Conservation (phyloP, 2,888 invertebrate species). For the Acleris holmiana region DNA sequence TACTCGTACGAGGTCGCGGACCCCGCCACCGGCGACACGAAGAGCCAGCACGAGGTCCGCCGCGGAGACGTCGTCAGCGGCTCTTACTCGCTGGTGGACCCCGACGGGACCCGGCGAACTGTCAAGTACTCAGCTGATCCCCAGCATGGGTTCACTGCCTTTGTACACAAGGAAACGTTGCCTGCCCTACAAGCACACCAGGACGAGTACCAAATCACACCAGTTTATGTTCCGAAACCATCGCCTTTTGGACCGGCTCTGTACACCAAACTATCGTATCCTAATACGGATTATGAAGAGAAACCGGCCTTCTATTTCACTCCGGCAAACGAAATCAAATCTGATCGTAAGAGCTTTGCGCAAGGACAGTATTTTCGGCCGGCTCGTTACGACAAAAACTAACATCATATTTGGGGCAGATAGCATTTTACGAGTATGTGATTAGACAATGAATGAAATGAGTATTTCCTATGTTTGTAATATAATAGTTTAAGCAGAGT, state of each 20-base stretch:
- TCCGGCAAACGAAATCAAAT: constrained; percentile 56
- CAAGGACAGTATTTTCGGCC: constrained; percentile 66
- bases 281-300: constrained; percentile 40
- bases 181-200: constrained; percentile 31
- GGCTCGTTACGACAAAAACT: constrained; percentile 28
- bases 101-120: constrained; percentile 73
- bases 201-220: constrained; percentile 24
- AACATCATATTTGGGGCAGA: constrained; percentile 3
- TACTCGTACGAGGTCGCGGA: constrained; percentile 81
- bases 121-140: constrained; percentile 81
- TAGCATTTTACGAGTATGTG: not conserved
- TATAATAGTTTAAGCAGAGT: not conserved
- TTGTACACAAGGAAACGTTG: constrained; percentile 71
- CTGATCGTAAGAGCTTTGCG: constrained; percentile 44
- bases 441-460: not conserved
- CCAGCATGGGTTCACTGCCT: constrained; percentile 80
- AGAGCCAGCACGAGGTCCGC: constrained; percentile 71
- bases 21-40: constrained; percentile 77
- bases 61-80: constrained; percentile 71
- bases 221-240: constrained; percentile 34
- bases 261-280: constrained; percentile 41
- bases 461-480: constrained; percentile 26
- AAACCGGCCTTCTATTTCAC: constrained; percentile 55
- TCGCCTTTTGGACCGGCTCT: constrained; percentile 37
- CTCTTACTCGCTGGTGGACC: constrained; percentile 72